Base-by-base conservation (phyloP, 2,797 vertebrate species). In the Enteromius radiatus region DNA sequence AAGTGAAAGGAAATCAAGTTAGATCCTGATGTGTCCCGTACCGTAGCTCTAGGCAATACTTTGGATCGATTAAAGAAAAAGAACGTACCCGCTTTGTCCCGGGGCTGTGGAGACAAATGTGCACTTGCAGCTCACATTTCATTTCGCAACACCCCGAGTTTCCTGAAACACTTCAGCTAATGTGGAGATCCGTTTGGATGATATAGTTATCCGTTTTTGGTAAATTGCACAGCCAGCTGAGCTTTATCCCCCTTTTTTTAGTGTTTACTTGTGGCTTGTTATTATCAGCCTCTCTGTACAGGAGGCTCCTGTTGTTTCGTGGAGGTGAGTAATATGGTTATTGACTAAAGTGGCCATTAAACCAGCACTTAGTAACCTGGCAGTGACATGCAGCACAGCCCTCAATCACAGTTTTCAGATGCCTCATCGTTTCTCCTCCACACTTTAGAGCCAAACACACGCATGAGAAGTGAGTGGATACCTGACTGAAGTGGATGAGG, bases 1-100 rank as follows among this genome's bases (percentile, higher is more conserved):
- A 82, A 85, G 68, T 73, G 86, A 92, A 89, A 84, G 80, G 85
- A 86, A 87, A 91, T 90, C 85, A 81, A 84, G 85, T 81, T 71
- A 56, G 79, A 89, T 88, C 87, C 80, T 64, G 82, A 67, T 81
- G 85, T 83, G 84, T 86, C 81, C 88, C 88, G 86, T 86, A 91
- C 89, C 63, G 56, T 83, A 76, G 83, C 82, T 88, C 65, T 88
- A 59, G 70, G 79, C 83, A 59, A 52, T 90, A 91, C 90, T 87
- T 86, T 78, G 17, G 47, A 82, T 89, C 86, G 26, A 86, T 88
- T 75, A 76, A 76, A 26, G 26, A 33, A 52, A 74, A 43, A 33
- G 12, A 68, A 43, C 45, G 64, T 45, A 56, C 23, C 23, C 0
- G 1, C 38, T 56, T 75, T 76, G 71, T 54, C 38, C 14, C 3